A percentile compares a stretch with the other conserved stretches of the same genome.
phyloP scores from a whole-genome alignment of 2,888 invertebrate species.

The Lasioglossum marginatum region DNA sequence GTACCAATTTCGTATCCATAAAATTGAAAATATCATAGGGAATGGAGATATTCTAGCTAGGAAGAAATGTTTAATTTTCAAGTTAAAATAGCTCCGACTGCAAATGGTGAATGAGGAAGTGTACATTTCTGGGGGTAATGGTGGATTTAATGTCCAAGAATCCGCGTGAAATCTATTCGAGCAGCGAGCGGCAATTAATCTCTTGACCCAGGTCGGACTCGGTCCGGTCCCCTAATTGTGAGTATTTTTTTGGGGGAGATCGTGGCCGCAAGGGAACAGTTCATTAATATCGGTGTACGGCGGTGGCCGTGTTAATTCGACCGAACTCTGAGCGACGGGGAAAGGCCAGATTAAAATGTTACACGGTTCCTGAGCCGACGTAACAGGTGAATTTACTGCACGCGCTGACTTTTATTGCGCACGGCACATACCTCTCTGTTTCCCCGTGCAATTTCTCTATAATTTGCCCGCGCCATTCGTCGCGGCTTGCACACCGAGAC shows the following conservation, averaged over 20 bases:
- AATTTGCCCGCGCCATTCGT: conserved; percentile 34
- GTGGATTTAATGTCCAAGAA: not conserved
- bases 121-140: not conserved
- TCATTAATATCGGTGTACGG: conserved; percentile 39
- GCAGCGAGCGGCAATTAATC: not conserved
- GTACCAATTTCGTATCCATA: too few species aligned
- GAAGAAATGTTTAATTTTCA: too few species aligned
- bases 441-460: conserved; percentile 47
- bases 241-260: conserved; percentile 10
- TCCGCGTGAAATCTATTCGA: not conserved
- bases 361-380: conserved; percentile 31
- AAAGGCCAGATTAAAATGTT: conserved; percentile 53
- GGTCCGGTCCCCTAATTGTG: conserved; percentile 5
- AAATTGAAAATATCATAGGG: too few species aligned
- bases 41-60: too few species aligned
- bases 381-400: conserved; percentile 60
- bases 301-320: conserved; percentile 41
- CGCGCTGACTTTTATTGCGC: conserved; percentile 51
- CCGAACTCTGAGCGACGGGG: conserved; percentile 17
- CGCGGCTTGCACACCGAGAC: not conserved
- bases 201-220: not conserved
- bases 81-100: too few species aligned
- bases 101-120: too few species aligned
- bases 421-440: conserved; percentile 30
- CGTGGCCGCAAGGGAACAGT: not conserved